A percentile compares a stretch with the other conserved stretches of the same genome.
phyloP scores from a whole-genome alignment of 2,797 vertebrate species.

The Artibeus lituratus region DNA sequence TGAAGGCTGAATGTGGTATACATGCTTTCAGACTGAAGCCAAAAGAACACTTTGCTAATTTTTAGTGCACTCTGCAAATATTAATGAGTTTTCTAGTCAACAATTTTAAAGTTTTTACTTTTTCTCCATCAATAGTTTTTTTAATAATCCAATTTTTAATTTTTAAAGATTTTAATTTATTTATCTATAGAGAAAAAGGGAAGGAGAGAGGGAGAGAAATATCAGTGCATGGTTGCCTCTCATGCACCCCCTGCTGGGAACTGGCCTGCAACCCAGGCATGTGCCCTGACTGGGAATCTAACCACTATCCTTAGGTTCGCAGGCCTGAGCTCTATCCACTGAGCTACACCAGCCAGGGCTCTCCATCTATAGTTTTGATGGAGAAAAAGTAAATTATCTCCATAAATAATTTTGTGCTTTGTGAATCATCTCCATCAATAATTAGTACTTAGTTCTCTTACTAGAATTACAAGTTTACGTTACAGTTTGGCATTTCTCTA shows the following conservation, averaged over 20 bases:
- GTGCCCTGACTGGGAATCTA: too few species aligned
- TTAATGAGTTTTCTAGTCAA: background rate
- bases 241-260: too few species aligned
- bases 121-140: background rate
- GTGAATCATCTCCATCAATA: constrained; percentile 1
- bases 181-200: too few species aligned
- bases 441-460: background rate
- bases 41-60: background rate
- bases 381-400: background rate
- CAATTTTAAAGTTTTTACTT: background rate
- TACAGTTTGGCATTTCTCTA: background rate
- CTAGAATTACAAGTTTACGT: background rate
- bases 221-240: too few species aligned
- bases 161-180: too few species aligned
- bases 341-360: too few species aligned
- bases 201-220: too few species aligned
- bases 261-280: too few species aligned
- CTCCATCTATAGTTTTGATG: background rate
- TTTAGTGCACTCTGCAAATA: background rate
- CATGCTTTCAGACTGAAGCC: background rate
- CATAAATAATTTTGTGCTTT: background rate
- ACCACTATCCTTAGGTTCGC: too few species aligned
- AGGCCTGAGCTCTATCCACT: too few species aligned
- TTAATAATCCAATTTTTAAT: too few species aligned
- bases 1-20: background rate